phyloP scores from a whole-genome alignment of 2,113 vertebrate species.

The Eubucco bourcierii region DNA sequence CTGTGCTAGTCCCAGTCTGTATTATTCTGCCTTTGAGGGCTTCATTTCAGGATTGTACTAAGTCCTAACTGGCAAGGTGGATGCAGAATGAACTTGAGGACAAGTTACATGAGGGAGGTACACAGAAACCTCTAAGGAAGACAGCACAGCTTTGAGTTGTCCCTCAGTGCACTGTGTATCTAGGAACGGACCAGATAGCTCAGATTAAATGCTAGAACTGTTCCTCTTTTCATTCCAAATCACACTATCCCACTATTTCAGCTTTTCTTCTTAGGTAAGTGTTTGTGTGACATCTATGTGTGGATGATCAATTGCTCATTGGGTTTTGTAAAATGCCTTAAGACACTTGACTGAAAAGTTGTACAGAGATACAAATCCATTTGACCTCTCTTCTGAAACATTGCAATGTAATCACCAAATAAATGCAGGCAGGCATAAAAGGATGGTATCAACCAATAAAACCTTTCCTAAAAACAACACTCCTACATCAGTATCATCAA shows the following conservation, averaged over 20 bases:
- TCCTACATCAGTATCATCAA: neutral
- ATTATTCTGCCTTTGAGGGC: neutral
- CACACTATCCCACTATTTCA: neutral
- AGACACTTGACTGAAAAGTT: neutral
- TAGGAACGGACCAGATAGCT: neutral
- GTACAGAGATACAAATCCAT: neutral
- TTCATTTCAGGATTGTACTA: neutral
- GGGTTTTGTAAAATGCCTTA: neutral
- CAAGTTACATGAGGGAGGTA: neutral
- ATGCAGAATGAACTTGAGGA: neutral
- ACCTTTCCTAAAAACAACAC: neutral
- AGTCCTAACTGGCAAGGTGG: neutral
- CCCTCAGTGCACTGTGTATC: neutral
- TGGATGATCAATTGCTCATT: neutral
- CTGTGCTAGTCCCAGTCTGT: neutral
- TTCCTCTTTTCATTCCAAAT: neutral
- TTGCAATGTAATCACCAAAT: neutral
- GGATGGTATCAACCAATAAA: neutral
- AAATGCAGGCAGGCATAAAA: neutral
- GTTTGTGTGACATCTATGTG: neutral
- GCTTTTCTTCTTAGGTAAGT: neutral
- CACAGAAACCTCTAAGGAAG: neutral
- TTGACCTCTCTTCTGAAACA: neutral
- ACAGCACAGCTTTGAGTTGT: neutral
- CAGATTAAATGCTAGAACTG: neutral